Percentiles rank a stretch among this genome's conserved stretches.
These are phyloP conservation scores for Vanessa tameamea DNA, from an alignment of 1,140 invertebrate species.

Conservation along the genomic window DNA sequence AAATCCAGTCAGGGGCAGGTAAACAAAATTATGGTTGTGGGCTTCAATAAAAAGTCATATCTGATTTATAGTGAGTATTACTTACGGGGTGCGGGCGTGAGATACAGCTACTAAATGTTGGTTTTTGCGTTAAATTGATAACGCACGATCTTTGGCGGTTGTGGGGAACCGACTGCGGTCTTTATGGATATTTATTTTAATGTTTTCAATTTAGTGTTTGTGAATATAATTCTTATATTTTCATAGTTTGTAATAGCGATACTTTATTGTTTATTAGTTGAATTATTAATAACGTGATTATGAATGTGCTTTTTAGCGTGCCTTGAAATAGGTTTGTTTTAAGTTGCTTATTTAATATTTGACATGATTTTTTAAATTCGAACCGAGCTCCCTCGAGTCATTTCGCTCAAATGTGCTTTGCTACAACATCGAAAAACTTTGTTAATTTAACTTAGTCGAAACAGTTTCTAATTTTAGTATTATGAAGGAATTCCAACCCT, in stretches of 20 bases:
- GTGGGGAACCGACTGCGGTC: neutral
- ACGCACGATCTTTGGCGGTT: slow-evolving; percentile 34
- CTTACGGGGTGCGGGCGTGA: slow-evolving; percentile 38
- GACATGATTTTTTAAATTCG: slow-evolving; percentile 1
- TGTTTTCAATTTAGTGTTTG: neutral
- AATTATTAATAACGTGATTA: too few species aligned
- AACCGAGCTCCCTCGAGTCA: slow-evolving; percentile 29
- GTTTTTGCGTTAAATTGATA: slow-evolving; percentile 43
- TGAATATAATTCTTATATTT: too few species aligned
- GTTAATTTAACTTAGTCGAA: slow-evolving; percentile 39
- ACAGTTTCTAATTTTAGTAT: slow-evolving; percentile 41
- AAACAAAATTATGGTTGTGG: slow-evolving; percentile 50
- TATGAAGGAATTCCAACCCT: slow-evolving; percentile 37
- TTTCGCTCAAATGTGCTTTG: slow-evolving; percentile 35
- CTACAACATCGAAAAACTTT: slow-evolving; percentile 41
- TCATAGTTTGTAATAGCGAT: too few species aligned
- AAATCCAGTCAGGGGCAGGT: slow-evolving; percentile 38
- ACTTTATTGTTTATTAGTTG: too few species aligned
- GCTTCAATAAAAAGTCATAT: slow-evolving; percentile 47
- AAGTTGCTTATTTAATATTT: neutral
- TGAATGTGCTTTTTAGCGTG: too few species aligned
- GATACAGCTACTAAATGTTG: slow-evolving; percentile 41
- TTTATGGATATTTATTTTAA: slow-evolving; percentile 7
- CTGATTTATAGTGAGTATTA: slow-evolving; percentile 52
- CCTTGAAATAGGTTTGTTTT: too few species aligned